These are phyloP conservation scores for Malacoraja senta DNA, from an alignment of 2,797 vertebrate genomes.

Conservation along the genomic window DNA sequence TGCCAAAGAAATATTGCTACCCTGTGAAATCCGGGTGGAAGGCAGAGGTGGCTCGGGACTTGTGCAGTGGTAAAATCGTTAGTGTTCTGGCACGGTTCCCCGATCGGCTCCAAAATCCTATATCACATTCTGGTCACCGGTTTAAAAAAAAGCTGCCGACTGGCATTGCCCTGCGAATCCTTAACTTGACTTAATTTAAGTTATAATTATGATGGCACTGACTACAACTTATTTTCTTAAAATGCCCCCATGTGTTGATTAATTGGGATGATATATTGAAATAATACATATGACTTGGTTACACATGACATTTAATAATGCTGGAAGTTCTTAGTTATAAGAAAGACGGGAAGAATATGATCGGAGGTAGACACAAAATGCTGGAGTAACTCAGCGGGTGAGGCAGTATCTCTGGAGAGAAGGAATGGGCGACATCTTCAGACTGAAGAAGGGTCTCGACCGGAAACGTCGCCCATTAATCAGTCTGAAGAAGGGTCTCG, in stretches of 20 bases:
- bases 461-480: no score
- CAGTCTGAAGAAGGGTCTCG: no score
- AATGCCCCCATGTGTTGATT: neutral
- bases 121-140: neutral
- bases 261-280: neutral
- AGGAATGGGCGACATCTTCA: no score
- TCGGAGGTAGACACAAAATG: no score
- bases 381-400: no score
- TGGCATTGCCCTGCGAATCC: neutral
- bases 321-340: neutral
- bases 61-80: neutral
- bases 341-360: neutral
- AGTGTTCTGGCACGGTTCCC: neutral
- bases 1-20: constrained; percentile 24
- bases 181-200: neutral
- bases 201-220: neutral
- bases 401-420: no score
- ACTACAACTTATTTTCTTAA: neutral
- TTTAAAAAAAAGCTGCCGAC: neutral
- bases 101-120: neutral
- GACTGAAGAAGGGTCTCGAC: no score
- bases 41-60: neutral
- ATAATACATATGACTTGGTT: neutral
- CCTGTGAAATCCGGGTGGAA: constrained; percentile 21
- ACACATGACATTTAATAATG: neutral